Evolutionary conservation across 2,797 vertebrate species (phyloP).

Genomic region (Enteromius treurensis): DNA sequence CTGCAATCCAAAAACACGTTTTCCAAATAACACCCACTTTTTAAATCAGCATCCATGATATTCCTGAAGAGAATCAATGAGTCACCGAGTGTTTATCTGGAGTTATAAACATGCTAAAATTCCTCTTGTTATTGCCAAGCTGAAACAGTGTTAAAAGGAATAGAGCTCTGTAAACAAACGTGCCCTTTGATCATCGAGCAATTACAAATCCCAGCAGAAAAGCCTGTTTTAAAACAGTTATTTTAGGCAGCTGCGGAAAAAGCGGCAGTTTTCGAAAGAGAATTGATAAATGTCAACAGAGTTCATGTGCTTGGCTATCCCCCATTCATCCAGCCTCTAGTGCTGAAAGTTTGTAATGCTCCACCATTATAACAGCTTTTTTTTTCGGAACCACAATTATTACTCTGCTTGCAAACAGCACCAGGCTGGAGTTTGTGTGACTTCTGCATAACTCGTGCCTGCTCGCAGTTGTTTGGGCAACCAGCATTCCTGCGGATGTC

Average conservation of each 20-base stretch:
- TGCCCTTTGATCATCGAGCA: conserved; percentile 53
- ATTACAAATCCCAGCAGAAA: conserved; percentile 61
- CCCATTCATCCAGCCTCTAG: conserved; percentile 71
- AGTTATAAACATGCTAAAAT: conserved; percentile 23
- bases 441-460: conserved; percentile 46
- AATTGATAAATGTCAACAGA: conserved; percentile 68
- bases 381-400: conserved; percentile 74
- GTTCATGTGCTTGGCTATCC: conserved; percentile 66
- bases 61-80: conserved; percentile 10
- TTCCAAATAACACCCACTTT: background rate
- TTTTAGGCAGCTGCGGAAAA: conserved; percentile 67
- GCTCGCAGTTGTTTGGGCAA: conserved; percentile 52
- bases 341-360: conserved; percentile 74
- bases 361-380: conserved; percentile 72
- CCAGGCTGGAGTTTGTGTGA: conserved; percentile 59
- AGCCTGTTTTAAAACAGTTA: conserved; percentile 54
- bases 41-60: conserved; percentile 10
- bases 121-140: conserved; percentile 19
- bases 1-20: background rate
- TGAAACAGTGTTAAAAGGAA: background rate
- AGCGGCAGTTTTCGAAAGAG: conserved; percentile 68
- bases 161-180: conserved; percentile 10
- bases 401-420: conserved; percentile 72
- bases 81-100: conserved; percentile 33
- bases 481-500: conserved; percentile 37